These are phyloP conservation scores for Idris sp. DNA, from an alignment of 1,140 invertebrate genomes.

Conservation along the genomic window DNA sequence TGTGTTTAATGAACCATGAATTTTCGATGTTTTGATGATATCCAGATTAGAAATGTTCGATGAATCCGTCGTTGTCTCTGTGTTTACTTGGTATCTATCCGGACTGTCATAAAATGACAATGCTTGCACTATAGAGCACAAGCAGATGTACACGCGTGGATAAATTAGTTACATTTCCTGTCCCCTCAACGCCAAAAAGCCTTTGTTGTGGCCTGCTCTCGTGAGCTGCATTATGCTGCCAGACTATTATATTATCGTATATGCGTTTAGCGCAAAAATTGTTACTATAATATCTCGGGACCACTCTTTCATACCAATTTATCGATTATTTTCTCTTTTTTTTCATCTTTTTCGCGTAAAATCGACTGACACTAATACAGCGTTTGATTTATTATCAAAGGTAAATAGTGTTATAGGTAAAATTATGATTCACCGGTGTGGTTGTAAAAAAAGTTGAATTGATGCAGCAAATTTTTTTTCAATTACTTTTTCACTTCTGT, in stretches of 20 bases:
- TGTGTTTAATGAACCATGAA: slow-evolving; percentile 44
- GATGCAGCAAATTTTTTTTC: no score
- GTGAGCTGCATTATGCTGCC: slow-evolving; percentile 58
- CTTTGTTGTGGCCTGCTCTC: slow-evolving; percentile 61
- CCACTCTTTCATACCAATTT: slow-evolving; percentile 49
- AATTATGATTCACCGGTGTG: slow-evolving; percentile 12
- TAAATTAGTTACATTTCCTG: slow-evolving; percentile 64
- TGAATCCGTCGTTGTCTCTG: slow-evolving; percentile 42
- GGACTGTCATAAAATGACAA: slow-evolving; percentile 60
- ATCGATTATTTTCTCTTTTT: slow-evolving; percentile 42
- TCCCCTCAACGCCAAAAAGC: slow-evolving; percentile 59
- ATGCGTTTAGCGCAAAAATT: slow-evolving; percentile 60
- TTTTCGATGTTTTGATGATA: slow-evolving; percentile 32
- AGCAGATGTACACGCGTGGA: slow-evolving; percentile 62
- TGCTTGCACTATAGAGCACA: slow-evolving; percentile 55
- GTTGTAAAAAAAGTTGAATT: no score
- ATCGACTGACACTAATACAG: slow-evolving; percentile 37
- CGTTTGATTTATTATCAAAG: slow-evolving; percentile 23
- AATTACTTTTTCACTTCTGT: no score
- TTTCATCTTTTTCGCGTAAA: slow-evolving; percentile 22
- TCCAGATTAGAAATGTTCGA: slow-evolving; percentile 47
- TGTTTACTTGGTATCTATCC: slow-evolving; percentile 44
- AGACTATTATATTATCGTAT: slow-evolving; percentile 64
- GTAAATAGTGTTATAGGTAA: slow-evolving; percentile 26
- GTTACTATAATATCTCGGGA: slow-evolving; percentile 29